phyloP scores from a whole-genome alignment of 2,113 vertebrate genomes.

The Cyprinodon brontotheroides region DNA sequence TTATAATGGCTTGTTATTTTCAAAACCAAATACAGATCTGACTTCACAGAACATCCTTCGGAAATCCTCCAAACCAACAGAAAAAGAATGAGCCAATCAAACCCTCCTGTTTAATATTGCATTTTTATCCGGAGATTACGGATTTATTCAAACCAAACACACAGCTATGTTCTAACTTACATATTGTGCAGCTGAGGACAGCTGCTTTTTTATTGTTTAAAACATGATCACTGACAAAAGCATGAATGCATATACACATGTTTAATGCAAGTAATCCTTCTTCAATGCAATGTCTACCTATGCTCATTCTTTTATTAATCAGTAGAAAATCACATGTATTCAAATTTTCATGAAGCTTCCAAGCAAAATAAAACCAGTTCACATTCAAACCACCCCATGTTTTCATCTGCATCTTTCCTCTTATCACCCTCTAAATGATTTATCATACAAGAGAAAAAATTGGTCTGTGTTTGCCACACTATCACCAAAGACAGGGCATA shows the following conservation, averaged over 20 bases:
- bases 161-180: not conserved
- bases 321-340: not conserved
- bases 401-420: constrained; percentile 41
- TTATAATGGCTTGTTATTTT: not conserved
- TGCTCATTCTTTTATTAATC: not conserved
- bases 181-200: not conserved
- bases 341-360: not conserved
- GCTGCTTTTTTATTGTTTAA: not conserved
- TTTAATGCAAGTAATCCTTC: not conserved
- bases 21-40: not conserved
- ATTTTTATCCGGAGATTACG: not conserved
- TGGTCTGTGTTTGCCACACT: constrained; percentile 27
- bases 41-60: not conserved
- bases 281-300: not conserved
- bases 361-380: constrained; percentile 3
- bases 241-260: not conserved
- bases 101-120: not conserved
- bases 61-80: not conserved
- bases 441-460: constrained; percentile 40
- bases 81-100: not conserved
- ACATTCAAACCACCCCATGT: constrained; percentile 28
- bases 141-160: not conserved
- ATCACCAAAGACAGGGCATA: constrained; percentile 37
- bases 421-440: constrained; percentile 39
- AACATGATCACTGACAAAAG: not conserved